phyloP scores from a whole-genome alignment of 2,888 invertebrate genomes.

The Mylabris sibirica region DNA sequence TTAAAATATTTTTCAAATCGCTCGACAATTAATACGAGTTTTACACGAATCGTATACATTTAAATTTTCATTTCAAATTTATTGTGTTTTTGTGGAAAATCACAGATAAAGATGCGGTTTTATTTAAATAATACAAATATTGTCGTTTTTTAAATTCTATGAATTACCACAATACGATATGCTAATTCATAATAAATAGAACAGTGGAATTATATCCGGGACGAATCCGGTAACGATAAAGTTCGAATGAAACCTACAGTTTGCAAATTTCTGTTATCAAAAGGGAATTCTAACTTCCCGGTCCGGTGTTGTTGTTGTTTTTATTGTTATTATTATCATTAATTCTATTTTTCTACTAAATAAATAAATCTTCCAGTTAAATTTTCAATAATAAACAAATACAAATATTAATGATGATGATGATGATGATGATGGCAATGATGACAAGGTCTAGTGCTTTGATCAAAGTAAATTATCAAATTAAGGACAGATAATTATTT shows the following conservation, averaged over 20 bases:
- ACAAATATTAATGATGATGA: neutral
- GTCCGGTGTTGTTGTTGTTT: conserved; percentile 5
- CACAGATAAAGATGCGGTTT: neutral
- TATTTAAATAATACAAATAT: neutral
- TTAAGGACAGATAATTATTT: conserved; percentile 2
- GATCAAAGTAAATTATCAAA: neutral
- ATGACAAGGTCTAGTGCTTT: neutral
- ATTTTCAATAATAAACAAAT: neutral
- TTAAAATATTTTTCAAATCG: no score
- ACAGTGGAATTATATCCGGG: conserved; percentile 9
- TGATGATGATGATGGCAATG: neutral
- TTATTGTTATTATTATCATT: neutral
- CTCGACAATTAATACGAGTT: no score
- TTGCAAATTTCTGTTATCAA: conserved; percentile 1
- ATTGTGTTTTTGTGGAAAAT: neutral
- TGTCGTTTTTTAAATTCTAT: neutral
- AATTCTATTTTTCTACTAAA: neutral
- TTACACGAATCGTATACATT: no score
- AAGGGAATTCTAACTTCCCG: conserved; percentile 5
- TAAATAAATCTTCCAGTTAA: neutral
- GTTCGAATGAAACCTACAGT: neutral
- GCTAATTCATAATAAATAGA: conserved; percentile 7
- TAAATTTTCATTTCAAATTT: no score
- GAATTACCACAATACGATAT: conserved; percentile 7
- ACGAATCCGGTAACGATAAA: conserved; percentile 8